Base-by-base conservation (phyloP, 2,888 invertebrate species). In the Petrolisthes manimaculis region DNA sequence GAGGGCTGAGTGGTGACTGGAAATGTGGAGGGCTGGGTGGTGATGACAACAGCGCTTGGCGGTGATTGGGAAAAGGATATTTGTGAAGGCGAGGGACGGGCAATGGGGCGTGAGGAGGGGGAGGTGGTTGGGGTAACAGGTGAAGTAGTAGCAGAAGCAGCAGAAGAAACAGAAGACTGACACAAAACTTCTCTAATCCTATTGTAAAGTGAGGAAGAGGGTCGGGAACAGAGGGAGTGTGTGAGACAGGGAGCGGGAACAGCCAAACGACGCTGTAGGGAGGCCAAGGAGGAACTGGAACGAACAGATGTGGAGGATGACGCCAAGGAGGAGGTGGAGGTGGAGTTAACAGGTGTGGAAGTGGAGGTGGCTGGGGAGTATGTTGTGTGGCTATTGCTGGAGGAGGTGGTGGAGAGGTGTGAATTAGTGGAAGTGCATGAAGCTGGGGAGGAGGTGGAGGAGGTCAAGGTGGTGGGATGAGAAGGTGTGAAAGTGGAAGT, bases 201-300 rank as follows among this genome's bases (percentile, higher is more conserved):
- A 8, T 79, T 84, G 53, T 88, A 88, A 56, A 88, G 88, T 14
- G 88, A 37, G 37, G 37, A 37, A 37, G 37, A 37, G 37, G 37
- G 37, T 37, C 81, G 81, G n/a, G 88, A 51, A 54, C 88, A 88
- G 21, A 88, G 81, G 51, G 88, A 55, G 61, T 88, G 88, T 6
- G 80, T 84, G 24, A 88, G 37, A 67, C 88, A 88, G 14, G 88
- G 80, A 56, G 88, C 88, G 5, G 88, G 88, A 37, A 88, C 84
- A 21, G 81, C 51, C 9, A 74, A 71, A 21, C 69, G 80, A 24
- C 84, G 84, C 84, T 88, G 84, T 6, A 80, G 84, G 21, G 88
- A 84, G 54, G 84, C 80, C 12, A 80, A 51, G 0, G 88, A 88
- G 14, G 81, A 55, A 5, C 67, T 6, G 61, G 24, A 53, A 21